A percentile compares a stretch with the other conserved stretches of the same genome.
phyloP scores from a whole-genome alignment of 2,888 invertebrate genomes.

The Diadromus collaris region DNA sequence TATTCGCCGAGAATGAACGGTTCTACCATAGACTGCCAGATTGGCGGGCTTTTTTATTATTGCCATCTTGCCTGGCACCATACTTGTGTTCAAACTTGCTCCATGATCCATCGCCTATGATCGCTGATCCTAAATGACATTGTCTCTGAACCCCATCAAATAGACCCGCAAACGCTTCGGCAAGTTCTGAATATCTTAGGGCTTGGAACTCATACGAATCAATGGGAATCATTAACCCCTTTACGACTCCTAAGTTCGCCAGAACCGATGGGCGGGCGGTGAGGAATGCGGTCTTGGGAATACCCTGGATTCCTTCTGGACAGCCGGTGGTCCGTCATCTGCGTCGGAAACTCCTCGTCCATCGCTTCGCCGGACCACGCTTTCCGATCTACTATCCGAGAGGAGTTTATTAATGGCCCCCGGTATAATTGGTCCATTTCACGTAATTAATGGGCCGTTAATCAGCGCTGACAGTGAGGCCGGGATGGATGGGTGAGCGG shows the following conservation, averaged over 20 bases:
- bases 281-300: constrained; percentile 54
- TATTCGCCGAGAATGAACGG: neutral
- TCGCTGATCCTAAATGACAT: too few relatives aligned
- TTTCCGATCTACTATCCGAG: constrained; percentile 35
- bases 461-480: constrained; percentile 70
- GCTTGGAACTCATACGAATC: neutral
- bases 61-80: too few relatives aligned
- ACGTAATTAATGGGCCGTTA: constrained; percentile 73
- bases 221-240: constrained; percentile 3
- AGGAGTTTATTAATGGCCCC: constrained; percentile 69
- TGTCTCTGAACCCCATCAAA: neutral
- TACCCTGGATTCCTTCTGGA: constrained; percentile 54
- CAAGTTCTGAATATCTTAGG: neutral
- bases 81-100: too few relatives aligned
- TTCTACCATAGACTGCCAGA: too few relatives aligned
- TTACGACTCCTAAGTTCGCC: constrained; percentile 15
- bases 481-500: constrained; percentile 64
- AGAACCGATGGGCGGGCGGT: constrained; percentile 25
- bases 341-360: constrained; percentile 37
- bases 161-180: neutral
- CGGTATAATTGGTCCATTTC: constrained; percentile 72
- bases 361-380: constrained; percentile 24
- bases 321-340: constrained; percentile 50
- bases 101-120: too few relatives aligned
- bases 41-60: neutral